Percentiles rank a stretch among this genome's conserved stretches.
phyloP scores from a whole-genome alignment of 2,888 invertebrate species.

The Ethmia dodecea region DNA sequence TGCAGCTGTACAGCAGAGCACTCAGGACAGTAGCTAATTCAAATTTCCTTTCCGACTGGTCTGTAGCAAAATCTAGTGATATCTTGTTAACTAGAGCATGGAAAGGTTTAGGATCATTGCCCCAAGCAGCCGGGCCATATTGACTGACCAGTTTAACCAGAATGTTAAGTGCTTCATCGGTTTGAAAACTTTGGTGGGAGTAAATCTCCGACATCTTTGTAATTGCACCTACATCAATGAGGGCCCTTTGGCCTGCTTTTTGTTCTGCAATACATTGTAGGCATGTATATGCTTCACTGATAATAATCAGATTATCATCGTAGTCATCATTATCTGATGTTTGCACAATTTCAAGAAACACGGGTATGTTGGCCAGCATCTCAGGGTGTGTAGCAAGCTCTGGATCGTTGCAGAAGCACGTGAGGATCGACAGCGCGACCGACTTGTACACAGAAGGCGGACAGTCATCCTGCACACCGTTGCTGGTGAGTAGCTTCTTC shows the following conservation, averaged over 20 bases:
- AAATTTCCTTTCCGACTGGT: constrained; percentile 93
- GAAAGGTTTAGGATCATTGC: constrained; percentile 86
- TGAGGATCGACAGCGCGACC: constrained; percentile 91
- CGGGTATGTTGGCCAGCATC: constrained; percentile 89
- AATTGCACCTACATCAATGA: constrained; percentile 87
- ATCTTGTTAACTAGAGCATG: constrained; percentile 90
- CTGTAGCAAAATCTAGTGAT: constrained; percentile 91
- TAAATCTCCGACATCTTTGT: constrained; percentile 91
- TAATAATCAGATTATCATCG: constrained; percentile 91
- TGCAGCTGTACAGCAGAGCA: constrained; percentile 85
- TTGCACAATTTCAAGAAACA: constrained; percentile 89
- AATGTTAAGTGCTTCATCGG: constrained; percentile 91
- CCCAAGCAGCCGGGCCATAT: constrained; percentile 87
- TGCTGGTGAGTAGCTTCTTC: constrained; percentile 85
- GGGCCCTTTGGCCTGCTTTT: constrained; percentile 87
- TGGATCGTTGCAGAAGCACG: constrained; percentile 90
- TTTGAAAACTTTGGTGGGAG: constrained; percentile 91
- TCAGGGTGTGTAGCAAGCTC: constrained; percentile 89
- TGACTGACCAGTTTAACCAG: constrained; percentile 85
- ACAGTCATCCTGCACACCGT: constrained; percentile 90
- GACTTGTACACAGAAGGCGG: constrained; percentile 94
- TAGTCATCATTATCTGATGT: constrained; percentile 90
- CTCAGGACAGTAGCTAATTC: constrained; percentile 89
- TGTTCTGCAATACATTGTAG: constrained; percentile 88
- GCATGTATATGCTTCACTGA: constrained; percentile 91